Base-by-base conservation (phyloP, 2,888 invertebrate species). In the Nomada fabriciana region DNA sequence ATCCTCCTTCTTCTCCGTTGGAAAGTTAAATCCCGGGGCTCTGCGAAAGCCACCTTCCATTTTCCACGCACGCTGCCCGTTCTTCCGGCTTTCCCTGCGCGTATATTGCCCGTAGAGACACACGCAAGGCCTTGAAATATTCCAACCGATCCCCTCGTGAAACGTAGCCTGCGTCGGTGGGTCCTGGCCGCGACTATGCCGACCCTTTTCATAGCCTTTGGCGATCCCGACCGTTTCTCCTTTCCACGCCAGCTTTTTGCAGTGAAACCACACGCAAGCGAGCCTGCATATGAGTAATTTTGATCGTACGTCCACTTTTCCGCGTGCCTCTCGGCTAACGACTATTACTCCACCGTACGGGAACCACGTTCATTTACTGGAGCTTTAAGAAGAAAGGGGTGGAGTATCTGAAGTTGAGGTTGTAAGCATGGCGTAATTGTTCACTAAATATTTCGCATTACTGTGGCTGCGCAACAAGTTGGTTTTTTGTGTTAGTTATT, bases 11-110 rank as follows among this genome's bases (percentile, higher is more conserved):
- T 25, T 23, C 63, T 20, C 15, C 72, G 65, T 57, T 59, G 71
- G 75, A 84, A 88, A 91, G 89, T 92, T 90, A 90, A 91, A 92
- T 91, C 90, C 90, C 87, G 76, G 63, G 82, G 83, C 81, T 89
- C 83, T 80, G 80, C 74, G 76, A 85, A 86, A 83, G 74, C 85
- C 65, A 65, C 76, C 70, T 70, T 75, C 72, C 47, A 53, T 55
- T 69, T 55, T 18, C 61, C 36, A 23, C 61, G 29, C 43, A 29
- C 50, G 50, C 70, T 25, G n/a, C 47, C 61, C 71, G 59, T 80
- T 78, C 43, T 85, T 77, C 42, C 60, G 47, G 79, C 65, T 73
- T 77, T 79, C 63, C 74, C 74, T 57, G 53, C 57, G 42, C 67
- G 55, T 60, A 72, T 63, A 75, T 71, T 61, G 70, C 70, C 25